These are phyloP conservation scores for Syngnathus rostellatus DNA, from an alignment of 2,797 vertebrate genomes.

Conservation along the genomic window DNA sequence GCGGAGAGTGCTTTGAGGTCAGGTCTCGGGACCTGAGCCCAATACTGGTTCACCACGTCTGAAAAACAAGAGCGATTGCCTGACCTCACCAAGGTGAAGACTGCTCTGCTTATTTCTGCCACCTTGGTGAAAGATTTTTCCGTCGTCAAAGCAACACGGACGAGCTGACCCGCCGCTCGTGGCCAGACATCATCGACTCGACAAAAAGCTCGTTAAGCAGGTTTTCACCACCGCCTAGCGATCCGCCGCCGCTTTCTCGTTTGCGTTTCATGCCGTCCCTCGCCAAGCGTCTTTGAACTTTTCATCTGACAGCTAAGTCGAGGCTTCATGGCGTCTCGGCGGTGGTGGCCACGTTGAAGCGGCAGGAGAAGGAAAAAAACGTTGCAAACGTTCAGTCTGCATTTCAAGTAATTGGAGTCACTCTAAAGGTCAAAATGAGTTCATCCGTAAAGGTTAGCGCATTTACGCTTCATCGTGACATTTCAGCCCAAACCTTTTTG, in stretches of 20 bases:
- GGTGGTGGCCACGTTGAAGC: slow-evolving; percentile 18
- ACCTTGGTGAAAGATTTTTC: neutral
- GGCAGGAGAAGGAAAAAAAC: neutral
- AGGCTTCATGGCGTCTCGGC: slow-evolving; percentile 19
- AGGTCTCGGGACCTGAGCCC: slow-evolving; percentile 23
- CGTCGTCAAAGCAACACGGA: slow-evolving; percentile 22
- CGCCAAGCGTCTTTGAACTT: slow-evolving; percentile 9
- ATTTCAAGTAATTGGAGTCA: too few relatives aligned
- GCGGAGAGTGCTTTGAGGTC: slow-evolving; percentile 32
- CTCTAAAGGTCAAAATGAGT: too few relatives aligned
- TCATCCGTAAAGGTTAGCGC: too few relatives aligned
- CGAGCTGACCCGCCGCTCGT: slow-evolving; percentile 24
- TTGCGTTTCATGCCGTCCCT: slow-evolving; percentile 7
- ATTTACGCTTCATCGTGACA: too few relatives aligned
- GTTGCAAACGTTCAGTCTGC: too few relatives aligned
- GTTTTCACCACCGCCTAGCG: slow-evolving; percentile 26
- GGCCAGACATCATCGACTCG: slow-evolving; percentile 41
- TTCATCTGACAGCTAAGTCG: slow-evolving; percentile 45
- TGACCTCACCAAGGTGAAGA: too few relatives aligned
- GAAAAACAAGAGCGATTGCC: too few relatives aligned
- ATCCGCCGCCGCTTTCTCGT: slow-evolving; percentile 8
- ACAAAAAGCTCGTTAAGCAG: slow-evolving; percentile 46
- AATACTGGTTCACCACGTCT: neutral
- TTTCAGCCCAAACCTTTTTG: too few relatives aligned
- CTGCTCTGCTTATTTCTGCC: neutral